Percentiles rank a stretch among this genome's conserved stretches.
phyloP scores from a whole-genome alignment of 2,888 invertebrate genomes.

The Cordylochernes scorpioides region DNA sequence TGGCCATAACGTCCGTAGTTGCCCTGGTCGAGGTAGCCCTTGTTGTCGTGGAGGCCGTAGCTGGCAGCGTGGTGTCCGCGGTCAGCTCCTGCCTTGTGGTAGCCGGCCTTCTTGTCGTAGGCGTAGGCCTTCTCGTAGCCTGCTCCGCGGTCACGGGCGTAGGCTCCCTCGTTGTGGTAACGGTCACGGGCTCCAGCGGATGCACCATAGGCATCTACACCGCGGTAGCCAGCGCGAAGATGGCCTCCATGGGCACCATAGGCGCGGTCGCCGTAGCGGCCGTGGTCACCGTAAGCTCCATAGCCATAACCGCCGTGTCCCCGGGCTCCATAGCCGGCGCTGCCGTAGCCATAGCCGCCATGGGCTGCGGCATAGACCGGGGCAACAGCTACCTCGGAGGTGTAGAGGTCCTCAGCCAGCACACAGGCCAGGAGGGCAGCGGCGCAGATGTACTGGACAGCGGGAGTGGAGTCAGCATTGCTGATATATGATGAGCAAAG shows the following conservation, averaged over 20 bases:
- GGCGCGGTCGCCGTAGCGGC: slow-evolving; percentile 6
- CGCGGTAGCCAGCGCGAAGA: slow-evolving; percentile 4
- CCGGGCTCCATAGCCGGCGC: no score
- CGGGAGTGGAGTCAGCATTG: no score
- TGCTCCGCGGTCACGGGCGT: no score
- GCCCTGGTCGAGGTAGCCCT: slow-evolving; percentile 7
- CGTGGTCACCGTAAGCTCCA: slow-evolving; percentile 7
- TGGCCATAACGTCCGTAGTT: slow-evolving; percentile 5
- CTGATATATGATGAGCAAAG: no score
- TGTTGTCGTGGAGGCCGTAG: slow-evolving; percentile 5
- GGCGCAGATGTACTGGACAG: no score
- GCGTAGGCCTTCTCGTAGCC: no score
- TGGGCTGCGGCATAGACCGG: no score
- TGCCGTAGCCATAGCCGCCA: no score
- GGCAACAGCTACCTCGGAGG: no score
- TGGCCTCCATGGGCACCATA: slow-evolving; percentile 7
- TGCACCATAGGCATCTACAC: slow-evolving; percentile 6
- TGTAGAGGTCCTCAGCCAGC: no score
- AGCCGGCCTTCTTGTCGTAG: no score
- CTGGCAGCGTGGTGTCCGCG: slow-evolving; percentile 3
- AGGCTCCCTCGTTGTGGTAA: slow-evolving; percentile 9
- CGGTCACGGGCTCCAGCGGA: slow-evolving; percentile 5
- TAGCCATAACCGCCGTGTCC: slow-evolving; percentile 6
- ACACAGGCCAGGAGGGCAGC: no score
- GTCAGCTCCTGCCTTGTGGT: neutral